Evolutionary conservation across 2,888 invertebrate species (phyloP), one percentile per base, ranked within the genome.

Genomic region (Drosophila ezoana): DNA sequence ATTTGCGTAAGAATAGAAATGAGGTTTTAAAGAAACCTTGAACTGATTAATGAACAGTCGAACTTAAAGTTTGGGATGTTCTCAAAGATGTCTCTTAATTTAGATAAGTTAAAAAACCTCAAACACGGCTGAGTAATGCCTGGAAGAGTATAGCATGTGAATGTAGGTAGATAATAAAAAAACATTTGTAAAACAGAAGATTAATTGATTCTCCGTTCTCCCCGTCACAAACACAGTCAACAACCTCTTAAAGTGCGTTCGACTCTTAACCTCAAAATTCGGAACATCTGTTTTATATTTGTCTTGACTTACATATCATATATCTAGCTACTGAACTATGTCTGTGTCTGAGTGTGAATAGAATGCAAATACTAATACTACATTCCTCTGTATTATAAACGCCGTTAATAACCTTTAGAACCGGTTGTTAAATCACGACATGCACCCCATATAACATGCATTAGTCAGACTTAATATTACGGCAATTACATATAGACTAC

Each of bases 391-490:
- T 40, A 14, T 14, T n/a, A 9, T 35, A 11, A 20, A 6, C 10
- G 1, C 14, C 9, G 14, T 14, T 43, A 59, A 45, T 44, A 58
- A 51, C 37, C 20, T 9, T 0, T 40, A 18, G 32, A 72, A 59
- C 72, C 53, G 9, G 59, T 59, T 52, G 58, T n/a, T 14, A 10
- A 66, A 37, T 37, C 16, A 11, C 20, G 33, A 20, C 32, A 35
- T 45, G 14, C 35, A 28, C 18, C 33, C 45, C 13, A 40, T n/a
- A 18, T 23, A 5, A 10, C 28, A 32, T 23, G n/a, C 18, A 56
- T 41, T 48, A 37, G 40, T 58, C 41, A 33, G 28, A 43, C 1
- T 37, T 57, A 44, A 53, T 48, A 66, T 62, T 58, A 49, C 40
- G 63, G 18, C 61, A 54, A 37, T 41, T 47, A 40, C 4, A 9